Conservation (phyloP, 2,888 invertebrate species). For the Diadegma fenestrale region DNA sequence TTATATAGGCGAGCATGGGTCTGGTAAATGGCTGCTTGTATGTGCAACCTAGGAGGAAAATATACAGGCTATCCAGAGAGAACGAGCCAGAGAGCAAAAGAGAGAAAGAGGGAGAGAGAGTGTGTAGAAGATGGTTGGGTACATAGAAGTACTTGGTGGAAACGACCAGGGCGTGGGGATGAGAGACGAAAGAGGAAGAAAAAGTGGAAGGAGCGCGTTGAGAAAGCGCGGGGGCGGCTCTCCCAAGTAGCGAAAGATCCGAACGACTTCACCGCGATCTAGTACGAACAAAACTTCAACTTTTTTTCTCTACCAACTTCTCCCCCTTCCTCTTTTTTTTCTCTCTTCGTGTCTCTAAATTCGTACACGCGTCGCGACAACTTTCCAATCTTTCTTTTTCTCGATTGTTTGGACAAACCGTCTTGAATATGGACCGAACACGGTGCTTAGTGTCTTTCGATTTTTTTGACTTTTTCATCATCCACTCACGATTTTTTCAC, state of each 20-base stretch:
- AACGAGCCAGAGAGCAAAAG: constrained; percentile 9
- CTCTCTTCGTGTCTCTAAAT: not conserved
- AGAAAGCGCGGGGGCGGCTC: constrained; percentile 43
- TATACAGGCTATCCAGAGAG: constrained; percentile 75
- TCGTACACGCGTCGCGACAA: not conserved
- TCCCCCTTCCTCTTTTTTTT: constrained; percentile 11
- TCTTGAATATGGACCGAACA: too few species aligned
- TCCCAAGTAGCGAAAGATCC: constrained; percentile 66
- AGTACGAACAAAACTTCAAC: constrained; percentile 58
- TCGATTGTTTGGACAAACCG: too few species aligned
- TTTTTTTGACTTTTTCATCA: not conserved
- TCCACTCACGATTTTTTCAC: not conserved
- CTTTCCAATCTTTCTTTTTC: constrained; percentile 14
- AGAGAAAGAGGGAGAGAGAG: constrained; percentile 73
- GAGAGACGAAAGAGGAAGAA: constrained; percentile 74
- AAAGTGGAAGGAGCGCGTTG: constrained; percentile 54
- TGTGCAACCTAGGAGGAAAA: constrained; percentile 74
- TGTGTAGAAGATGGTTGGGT: constrained; percentile 83
- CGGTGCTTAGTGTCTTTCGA: not conserved
- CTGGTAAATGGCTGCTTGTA: constrained; percentile 63
- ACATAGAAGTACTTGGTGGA: constrained; percentile 84
- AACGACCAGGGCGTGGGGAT: constrained; percentile 81
- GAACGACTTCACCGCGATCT: constrained; percentile 67
- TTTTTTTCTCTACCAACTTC: not conserved
- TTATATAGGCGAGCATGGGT: constrained; percentile 58